Evolutionary conservation across 2,888 invertebrate genomes (phyloP).

Genomic region (Campopleginae sp.): DNA sequence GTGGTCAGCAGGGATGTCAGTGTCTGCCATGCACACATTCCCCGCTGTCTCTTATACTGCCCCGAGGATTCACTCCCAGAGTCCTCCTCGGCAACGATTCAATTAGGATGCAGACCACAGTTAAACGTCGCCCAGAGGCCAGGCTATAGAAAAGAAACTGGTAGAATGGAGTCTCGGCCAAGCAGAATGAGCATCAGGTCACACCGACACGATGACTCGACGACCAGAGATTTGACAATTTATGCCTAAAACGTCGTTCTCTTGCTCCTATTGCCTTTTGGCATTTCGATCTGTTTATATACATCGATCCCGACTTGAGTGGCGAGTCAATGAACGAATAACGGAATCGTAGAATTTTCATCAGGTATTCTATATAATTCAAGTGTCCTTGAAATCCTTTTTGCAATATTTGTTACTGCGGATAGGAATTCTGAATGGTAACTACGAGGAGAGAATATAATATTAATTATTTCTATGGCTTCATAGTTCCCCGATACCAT

Average conservation of each 20-base stretch:
- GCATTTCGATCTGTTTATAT: background rate
- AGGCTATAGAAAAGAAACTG: constrained; percentile 19
- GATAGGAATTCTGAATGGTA: too few relatives aligned
- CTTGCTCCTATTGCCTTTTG: background rate
- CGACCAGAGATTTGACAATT: constrained; percentile 17
- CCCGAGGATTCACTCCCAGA: constrained; percentile 68
- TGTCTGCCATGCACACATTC: constrained; percentile 78
- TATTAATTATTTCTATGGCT: too few relatives aligned
- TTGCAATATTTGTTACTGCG: too few relatives aligned
- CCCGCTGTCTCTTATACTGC: constrained; percentile 73
- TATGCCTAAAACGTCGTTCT: constrained; percentile 40
- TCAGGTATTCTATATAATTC: too few relatives aligned
- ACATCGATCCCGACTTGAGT: background rate
- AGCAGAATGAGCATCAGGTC: constrained; percentile 11
- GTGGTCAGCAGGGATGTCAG: constrained; percentile 69
- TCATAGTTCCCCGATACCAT: too few relatives aligned
- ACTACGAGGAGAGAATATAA: too few relatives aligned
- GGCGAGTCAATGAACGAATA: too few relatives aligned
- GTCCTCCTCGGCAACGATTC: constrained; percentile 76
- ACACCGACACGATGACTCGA: constrained; percentile 15
- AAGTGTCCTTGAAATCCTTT: too few relatives aligned
- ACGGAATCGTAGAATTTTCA: too few relatives aligned
- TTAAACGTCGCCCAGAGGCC: background rate
- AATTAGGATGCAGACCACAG: constrained; percentile 76
- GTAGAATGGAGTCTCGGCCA: background rate